phyloP scores from a whole-genome alignment of 2,797 vertebrate genomes.

The Antrozous pallidus region DNA sequence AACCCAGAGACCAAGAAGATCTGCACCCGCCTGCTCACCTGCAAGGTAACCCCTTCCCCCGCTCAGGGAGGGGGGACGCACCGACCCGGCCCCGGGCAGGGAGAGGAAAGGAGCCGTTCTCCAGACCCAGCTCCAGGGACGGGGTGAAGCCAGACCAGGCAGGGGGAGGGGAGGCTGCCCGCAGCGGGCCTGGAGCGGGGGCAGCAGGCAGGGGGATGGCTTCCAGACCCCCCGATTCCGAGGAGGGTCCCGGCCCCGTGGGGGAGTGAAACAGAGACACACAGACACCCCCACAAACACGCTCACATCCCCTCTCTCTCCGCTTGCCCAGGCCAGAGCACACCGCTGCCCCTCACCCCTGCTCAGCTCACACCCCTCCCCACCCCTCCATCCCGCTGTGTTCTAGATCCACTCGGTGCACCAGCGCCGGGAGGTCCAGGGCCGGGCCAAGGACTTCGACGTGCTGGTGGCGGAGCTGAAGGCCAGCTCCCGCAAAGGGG shows the following conservation, averaged over 20 bases:
- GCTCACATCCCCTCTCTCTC: background rate
- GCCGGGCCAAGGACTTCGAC: slow-evolving; percentile 93
- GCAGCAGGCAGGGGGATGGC: background rate
- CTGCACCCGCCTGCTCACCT: slow-evolving; percentile 94
- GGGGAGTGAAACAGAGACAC: background rate
- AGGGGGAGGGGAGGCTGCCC: background rate
- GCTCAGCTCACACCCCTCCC: slow-evolving; percentile 11
- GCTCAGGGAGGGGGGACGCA: background rate
- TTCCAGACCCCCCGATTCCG: background rate
- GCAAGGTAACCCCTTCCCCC: slow-evolving; percentile 87
- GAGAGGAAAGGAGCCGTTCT: background rate
- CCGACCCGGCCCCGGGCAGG: background rate
- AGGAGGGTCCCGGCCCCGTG: background rate
- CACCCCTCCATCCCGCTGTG: background rate
- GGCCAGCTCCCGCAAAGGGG: slow-evolving; percentile 87
- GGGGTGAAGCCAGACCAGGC: background rate
- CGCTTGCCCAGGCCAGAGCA: background rate
- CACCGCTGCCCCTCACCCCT: background rate
- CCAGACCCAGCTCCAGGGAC: background rate
- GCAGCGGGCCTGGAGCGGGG: background rate
- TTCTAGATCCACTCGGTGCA: slow-evolving; percentile 94
- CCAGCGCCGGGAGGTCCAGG: slow-evolving; percentile 92
- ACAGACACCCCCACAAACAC: background rate
- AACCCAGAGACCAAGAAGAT: slow-evolving; percentile 94
- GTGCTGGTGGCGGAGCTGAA: slow-evolving; percentile 93